Evolutionary conservation across 2,888 invertebrate genomes (phyloP), one percentile per base, ranked within the genome.

Genomic region (Crossocerus cetratus): DNA sequence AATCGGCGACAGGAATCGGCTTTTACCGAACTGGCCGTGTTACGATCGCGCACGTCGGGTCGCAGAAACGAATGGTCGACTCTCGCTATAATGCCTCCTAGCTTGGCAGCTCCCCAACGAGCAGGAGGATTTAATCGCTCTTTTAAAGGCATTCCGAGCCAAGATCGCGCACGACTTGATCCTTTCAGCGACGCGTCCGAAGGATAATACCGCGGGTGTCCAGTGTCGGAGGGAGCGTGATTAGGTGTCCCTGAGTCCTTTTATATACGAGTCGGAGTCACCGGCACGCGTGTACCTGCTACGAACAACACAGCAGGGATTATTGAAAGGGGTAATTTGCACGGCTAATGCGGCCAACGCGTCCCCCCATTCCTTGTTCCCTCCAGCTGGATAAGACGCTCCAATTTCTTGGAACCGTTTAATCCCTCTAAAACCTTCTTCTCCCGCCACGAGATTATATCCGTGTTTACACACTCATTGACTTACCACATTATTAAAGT

Each of bases 251-350:
- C 3, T 8, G 32, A 4, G n/a, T n/a, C 23, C 54, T 62, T 62
- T 62, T 62, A 53, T 62, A 53, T 62, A 23, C 11, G 23, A 23
- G 32, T 54, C 8, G n/a, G n/a, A 45, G 45, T 45, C 14, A 49
- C 60, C 43, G 60, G 44, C 45, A 60, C 21, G 22, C 53, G 18
- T 18, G 18, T 62, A 49, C 62, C 62, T 54, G 53, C 13, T 16
- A 13, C 53, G n/a, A 62, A 16, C 18, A 32, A 32, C 32, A 53
- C 23, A 49, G 32, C n/a, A 16, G 8, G 49, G 32, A 14, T 49
- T 18, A 53, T n/a, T 62, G 62, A 62, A 62, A 22, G 23, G 23
- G 23, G 53, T 16, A 54, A 62, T 62, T 62, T 62, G 14, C 62
- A 62, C 53, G 3, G 53, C 45, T 62, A 62, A 62, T 62, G 13